Conservation (phyloP, 2,888 invertebrate species). For the Dryocosmus kuriphilus region DNA sequence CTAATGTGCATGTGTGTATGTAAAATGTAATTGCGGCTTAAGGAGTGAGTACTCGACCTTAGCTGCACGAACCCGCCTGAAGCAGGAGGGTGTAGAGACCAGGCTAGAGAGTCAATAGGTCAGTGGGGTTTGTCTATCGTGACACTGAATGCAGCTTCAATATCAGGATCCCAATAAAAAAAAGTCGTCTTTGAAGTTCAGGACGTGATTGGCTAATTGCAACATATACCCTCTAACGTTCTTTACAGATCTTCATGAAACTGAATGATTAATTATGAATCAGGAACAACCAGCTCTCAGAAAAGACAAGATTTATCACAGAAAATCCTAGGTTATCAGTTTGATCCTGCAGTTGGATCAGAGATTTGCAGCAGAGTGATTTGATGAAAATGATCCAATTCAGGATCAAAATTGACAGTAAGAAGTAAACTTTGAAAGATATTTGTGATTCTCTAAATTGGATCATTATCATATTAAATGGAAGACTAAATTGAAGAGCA, state of each 20-base stretch:
- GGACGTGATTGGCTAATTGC: not conserved
- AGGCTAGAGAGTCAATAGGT: conserved; percentile 73
- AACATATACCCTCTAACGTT: not conserved
- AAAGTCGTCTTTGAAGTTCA: conserved; percentile 5
- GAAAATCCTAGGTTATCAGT: too few relatives aligned
- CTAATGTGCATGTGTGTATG: not conserved
- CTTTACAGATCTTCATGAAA: too few relatives aligned
- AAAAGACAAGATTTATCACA: not conserved
- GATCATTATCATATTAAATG: too few relatives aligned
- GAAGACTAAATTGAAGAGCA: too few relatives aligned
- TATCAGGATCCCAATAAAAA: conserved; percentile 10
- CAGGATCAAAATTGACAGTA: too few relatives aligned
- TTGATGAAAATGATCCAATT: too few relatives aligned
- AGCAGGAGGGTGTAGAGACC: conserved; percentile 62
- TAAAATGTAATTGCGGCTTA: conserved; percentile 6
- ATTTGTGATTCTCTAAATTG: not conserved
- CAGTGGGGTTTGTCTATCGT: conserved; percentile 68
- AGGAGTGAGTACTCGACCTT: conserved; percentile 60
- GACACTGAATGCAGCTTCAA: conserved; percentile 39
- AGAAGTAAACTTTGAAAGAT: too few relatives aligned
- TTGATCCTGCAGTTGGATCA: too few relatives aligned
- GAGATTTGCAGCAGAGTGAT: too few relatives aligned
- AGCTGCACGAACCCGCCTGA: conserved; percentile 61
- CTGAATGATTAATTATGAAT: not conserved
- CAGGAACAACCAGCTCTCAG: too few relatives aligned